A percentile compares a stretch with the other conserved stretches of the same genome.
Evolutionary conservation across 2,113 vertebrate species (phyloP).

Genomic region (Falcunculus frontatus): DNA sequence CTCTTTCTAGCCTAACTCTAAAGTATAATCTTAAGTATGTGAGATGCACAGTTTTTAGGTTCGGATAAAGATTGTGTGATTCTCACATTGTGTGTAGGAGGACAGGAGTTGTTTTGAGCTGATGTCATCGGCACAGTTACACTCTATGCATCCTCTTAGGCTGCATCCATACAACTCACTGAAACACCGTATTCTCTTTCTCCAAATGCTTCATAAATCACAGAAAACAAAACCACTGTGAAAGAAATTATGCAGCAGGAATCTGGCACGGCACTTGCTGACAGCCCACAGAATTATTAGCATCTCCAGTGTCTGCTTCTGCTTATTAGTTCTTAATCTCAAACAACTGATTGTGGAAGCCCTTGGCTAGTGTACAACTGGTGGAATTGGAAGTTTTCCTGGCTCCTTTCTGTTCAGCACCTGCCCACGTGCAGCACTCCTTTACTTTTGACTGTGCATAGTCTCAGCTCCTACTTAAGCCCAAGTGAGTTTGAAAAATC

Average conservation of each 20-base stretch:
- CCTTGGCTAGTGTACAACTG: neutral
- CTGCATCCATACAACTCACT: neutral
- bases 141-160: no score
- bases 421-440: neutral
- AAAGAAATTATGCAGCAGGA: neutral
- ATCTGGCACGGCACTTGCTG: neutral
- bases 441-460: neutral
- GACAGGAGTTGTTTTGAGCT: neutral
- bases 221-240: neutral
- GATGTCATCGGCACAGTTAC: neutral
- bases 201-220: neutral
- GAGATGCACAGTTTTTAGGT: neutral
- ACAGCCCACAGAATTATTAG: neutral
- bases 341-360: neutral
- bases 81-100: accelerated
- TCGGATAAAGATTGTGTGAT: accelerated
- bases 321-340: neutral
- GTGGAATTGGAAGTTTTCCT: neutral
- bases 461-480: neutral
- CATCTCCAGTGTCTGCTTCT: neutral
- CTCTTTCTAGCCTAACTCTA: no score
- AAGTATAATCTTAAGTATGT: accelerated
- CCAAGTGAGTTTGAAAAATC: neutral
- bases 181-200: neutral
- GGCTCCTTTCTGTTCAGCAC: neutral